Conservation (phyloP, 2,797 vertebrate genomes). For the Acanthis flammea region DNA sequence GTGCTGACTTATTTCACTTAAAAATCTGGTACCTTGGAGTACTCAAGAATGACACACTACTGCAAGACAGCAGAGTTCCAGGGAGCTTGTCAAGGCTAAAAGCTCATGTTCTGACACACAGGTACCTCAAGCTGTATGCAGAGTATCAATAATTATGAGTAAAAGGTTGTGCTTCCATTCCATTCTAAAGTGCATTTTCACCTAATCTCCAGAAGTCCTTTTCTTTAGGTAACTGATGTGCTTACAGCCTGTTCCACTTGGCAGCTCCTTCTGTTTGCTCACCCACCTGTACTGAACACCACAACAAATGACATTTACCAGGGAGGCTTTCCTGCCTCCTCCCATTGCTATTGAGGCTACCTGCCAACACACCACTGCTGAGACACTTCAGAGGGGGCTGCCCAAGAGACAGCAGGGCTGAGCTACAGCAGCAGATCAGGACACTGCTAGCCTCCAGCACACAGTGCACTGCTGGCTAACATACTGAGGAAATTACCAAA, state of each 20-base stretch:
- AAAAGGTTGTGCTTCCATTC: background rate
- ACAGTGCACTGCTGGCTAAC: background rate
- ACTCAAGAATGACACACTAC: background rate
- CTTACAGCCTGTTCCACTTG: background rate
- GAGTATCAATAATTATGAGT: background rate
- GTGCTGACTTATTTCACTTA: background rate
- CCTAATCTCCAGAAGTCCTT: background rate
- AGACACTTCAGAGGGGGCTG: background rate
- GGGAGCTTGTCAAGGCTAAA: background rate
- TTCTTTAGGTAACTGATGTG: background rate
- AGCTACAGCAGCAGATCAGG: background rate
- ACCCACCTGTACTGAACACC: background rate
- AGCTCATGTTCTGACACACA: background rate
- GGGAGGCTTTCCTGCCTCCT: background rate
- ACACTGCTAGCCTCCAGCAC: background rate
- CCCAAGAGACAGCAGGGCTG: background rate
- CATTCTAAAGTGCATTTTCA: background rate
- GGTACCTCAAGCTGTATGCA: background rate
- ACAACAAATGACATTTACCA: background rate
- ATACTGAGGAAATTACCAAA: background rate
- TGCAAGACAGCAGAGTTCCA: background rate
- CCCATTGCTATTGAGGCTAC: background rate
- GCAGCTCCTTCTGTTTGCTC: background rate
- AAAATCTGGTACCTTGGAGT: background rate
- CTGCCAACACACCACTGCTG: background rate